Base-by-base conservation (phyloP, 2,888 invertebrate species). In the Eristalis tenax region DNA sequence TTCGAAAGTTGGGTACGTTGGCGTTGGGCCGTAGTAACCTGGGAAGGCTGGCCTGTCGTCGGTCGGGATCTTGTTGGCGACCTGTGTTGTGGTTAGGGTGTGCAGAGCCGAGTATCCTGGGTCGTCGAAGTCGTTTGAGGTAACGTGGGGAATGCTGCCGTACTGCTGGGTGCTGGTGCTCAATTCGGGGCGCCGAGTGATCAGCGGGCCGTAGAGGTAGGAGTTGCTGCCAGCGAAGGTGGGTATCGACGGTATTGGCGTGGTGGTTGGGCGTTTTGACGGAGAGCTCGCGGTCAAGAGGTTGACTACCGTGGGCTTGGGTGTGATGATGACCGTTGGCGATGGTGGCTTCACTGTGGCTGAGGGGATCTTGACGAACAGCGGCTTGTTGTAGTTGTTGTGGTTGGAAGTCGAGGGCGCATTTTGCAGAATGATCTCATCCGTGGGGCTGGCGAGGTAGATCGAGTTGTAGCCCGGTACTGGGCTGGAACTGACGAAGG, bases 291-390 rank as follows among this genome's bases (percentile, higher is more conserved):
- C 89, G 57, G 91, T 90, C 4, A 91, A 89, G 38, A 91, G 85
- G 83, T 91, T 92, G 10, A 90, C 89, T 0, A 89, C 90, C 0
- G 94, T 94, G 1, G 96, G 96, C 91, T 96, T 96, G 3, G 96
- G 96, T 3, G 96, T 96, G 13, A 96, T 96, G 4, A 95, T 93
- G 6, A 96, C 94, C 0, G 96, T 95, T 1, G 96, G 95, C 0
- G 94, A 94, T 11, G 95, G 94, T 68, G 95, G 95, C 73, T 93
- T 93, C 38, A 95, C 94, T 10, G 94, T 94, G 13, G 90, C 89
- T 8, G 89, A 90, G 0, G 82, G 88, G 15, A 92, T 90, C 83
- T 93, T 92, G n/a, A 92, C 91, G 66, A 93, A 92, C 0, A 90
- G 89, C 0, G 92, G 92, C 38, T 92, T 93, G 66, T 90, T 89